These are phyloP conservation scores for Calliphora vicina DNA, from an alignment of 1,140 invertebrate genomes.

Conservation along the genomic window DNA sequence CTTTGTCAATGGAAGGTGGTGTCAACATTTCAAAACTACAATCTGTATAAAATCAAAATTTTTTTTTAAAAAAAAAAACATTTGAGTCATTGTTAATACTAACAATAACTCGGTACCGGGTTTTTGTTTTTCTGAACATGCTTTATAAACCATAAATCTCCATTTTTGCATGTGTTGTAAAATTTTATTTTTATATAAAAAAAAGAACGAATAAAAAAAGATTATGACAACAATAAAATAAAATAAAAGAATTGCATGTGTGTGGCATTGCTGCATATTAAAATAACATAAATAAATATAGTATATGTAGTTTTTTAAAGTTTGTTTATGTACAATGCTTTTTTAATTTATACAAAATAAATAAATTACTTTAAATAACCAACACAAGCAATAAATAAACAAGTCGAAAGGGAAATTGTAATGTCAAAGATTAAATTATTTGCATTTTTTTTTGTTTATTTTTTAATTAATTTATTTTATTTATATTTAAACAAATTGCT, in stretches of 20 bases:
- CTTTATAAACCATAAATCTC: conserved; percentile 5
- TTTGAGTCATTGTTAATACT: background rate
- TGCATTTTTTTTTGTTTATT: too few species aligned
- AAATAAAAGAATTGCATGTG: background rate
- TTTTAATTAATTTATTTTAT: too few species aligned
- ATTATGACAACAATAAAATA: conserved; percentile 11
- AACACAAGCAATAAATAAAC: too few species aligned
- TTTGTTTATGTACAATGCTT: too few species aligned
- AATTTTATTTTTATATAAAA: background rate
- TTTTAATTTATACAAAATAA: too few species aligned
- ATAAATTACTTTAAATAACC: too few species aligned
- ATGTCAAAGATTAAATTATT: too few species aligned
- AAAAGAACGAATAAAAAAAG: too few species aligned
- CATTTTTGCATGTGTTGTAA: background rate
- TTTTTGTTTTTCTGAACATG: background rate
- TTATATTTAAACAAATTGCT: too few species aligned
- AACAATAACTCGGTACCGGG: background rate
- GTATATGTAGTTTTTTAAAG: too few species aligned
- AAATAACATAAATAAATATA: background rate
- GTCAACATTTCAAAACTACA: background rate
- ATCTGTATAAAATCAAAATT: background rate
- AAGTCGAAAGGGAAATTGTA: too few species aligned
- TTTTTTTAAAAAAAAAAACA: background rate
- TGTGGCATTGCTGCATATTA: background rate
- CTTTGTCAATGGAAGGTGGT: conserved; percentile 12